phyloP scores from a whole-genome alignment of 2,888 invertebrate species.

The Plebejus melissa region DNA sequence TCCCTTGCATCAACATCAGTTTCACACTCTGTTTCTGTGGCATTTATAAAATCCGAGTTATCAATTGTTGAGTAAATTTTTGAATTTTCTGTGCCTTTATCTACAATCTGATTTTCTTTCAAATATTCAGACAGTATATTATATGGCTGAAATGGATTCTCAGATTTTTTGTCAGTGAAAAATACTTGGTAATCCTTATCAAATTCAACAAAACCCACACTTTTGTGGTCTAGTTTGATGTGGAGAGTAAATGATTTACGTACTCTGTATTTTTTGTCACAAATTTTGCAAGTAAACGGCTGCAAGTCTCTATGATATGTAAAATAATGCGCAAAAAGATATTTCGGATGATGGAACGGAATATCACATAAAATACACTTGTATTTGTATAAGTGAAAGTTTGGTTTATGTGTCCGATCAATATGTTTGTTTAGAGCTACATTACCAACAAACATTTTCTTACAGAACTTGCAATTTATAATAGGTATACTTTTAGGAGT shows the following conservation, averaged over 20 bases:
- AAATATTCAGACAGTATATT: constrained; percentile 19
- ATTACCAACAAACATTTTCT: constrained; percentile 52
- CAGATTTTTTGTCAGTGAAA: constrained; percentile 57
- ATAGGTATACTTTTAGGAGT: constrained; percentile 45
- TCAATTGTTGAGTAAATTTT: neutral
- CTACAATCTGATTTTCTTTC: constrained; percentile 19
- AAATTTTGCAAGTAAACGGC: constrained; percentile 63
- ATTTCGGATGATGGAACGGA: constrained; percentile 59
- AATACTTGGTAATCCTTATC: constrained; percentile 61
- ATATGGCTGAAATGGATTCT: constrained; percentile 47
- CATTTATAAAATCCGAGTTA: constrained; percentile 34
- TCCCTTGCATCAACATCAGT: neutral
- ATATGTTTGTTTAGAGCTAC: constrained; percentile 53
- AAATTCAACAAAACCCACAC: constrained; percentile 61
- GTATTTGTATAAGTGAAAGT: constrained; percentile 60
- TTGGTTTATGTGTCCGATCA: constrained; percentile 45
- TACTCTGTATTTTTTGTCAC: constrained; percentile 50
- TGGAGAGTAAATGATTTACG: constrained; percentile 62
- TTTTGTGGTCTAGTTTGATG: constrained; percentile 59
- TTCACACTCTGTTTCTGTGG: constrained; percentile 34
- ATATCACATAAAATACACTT: constrained; percentile 51
- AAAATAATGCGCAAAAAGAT: constrained; percentile 59
- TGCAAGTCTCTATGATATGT: constrained; percentile 52
- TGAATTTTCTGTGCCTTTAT: neutral
- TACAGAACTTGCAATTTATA: constrained; percentile 52